These are phyloP conservation scores for Pterois miles DNA, from an alignment of 2,797 vertebrate genomes.

Conservation along the genomic window DNA sequence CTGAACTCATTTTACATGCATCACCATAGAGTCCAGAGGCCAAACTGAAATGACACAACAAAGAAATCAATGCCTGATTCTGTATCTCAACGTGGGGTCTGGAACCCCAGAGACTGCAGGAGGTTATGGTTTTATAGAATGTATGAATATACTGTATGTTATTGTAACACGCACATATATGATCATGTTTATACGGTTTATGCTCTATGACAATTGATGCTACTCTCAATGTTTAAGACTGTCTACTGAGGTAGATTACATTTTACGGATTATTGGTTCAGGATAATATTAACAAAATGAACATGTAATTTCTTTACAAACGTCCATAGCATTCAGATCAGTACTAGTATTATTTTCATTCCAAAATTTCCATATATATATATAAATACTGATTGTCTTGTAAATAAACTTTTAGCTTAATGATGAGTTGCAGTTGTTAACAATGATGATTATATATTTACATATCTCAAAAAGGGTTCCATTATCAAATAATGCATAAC, in stretches of 20 bases:
- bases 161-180: slow-evolving; percentile 30
- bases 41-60: neutral
- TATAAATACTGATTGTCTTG: slow-evolving; percentile 7
- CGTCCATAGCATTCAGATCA: neutral
- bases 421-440: too few species aligned
- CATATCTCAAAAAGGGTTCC: too few species aligned
- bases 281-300: neutral
- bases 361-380: neutral
- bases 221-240: neutral
- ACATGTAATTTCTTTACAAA: neutral
- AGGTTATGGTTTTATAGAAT: slow-evolving; percentile 12
- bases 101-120: slow-evolving; percentile 36
- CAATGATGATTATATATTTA: too few species aligned
- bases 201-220: slow-evolving; percentile 8
- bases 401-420: slow-evolving; percentile 54
- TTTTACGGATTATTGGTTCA: neutral
- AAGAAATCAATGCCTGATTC: neutral
- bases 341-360: neutral
- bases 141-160: slow-evolving; percentile 27
- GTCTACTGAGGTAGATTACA: neutral
- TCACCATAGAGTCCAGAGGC: neutral
- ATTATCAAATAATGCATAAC: neutral
- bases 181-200: slow-evolving; percentile 40
- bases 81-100: slow-evolving; percentile 35
- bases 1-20: neutral